Evolutionary conservation across 2,888 invertebrate genomes (phyloP).

Genomic region (Romanomermis culicivorax): DNA sequence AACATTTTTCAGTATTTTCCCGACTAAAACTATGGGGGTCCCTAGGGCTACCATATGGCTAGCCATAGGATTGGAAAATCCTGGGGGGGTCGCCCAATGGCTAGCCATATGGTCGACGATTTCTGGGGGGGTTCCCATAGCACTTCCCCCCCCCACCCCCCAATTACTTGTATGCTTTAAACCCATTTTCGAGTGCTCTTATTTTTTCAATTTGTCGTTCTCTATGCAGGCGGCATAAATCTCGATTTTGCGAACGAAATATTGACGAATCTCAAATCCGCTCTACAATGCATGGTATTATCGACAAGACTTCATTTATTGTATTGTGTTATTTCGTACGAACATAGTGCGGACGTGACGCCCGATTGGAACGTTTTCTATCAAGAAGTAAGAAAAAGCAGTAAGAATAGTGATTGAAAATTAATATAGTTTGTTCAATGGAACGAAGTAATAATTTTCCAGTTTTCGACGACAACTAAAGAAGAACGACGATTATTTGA

Average conservation of each 20-base stretch:
- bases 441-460: not conserved
- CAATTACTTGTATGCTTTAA: no score
- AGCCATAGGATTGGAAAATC: no score
- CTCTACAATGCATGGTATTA: constrained; percentile 53
- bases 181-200: no score
- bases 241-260: constrained; percentile 47
- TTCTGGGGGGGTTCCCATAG: no score
- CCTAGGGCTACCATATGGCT: no score
- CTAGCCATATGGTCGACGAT: no score
- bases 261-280: constrained; percentile 49
- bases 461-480: constrained; percentile 16
- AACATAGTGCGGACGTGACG: constrained; percentile 33
- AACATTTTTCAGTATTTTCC: no score
- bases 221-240: constrained; percentile 52
- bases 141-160: no score
- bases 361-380: constrained; percentile 14
- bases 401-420: not conserved
- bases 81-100: no score
- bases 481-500: constrained; percentile 48
- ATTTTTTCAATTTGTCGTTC: no score
- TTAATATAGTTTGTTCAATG: not conserved
- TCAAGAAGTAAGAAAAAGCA: constrained; percentile 13
- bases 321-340: constrained; percentile 62
- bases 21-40: no score
- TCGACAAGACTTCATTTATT: constrained; percentile 60